Conservation (phyloP, 2,888 invertebrate genomes). For the Archaeoteleia sp. region DNA sequence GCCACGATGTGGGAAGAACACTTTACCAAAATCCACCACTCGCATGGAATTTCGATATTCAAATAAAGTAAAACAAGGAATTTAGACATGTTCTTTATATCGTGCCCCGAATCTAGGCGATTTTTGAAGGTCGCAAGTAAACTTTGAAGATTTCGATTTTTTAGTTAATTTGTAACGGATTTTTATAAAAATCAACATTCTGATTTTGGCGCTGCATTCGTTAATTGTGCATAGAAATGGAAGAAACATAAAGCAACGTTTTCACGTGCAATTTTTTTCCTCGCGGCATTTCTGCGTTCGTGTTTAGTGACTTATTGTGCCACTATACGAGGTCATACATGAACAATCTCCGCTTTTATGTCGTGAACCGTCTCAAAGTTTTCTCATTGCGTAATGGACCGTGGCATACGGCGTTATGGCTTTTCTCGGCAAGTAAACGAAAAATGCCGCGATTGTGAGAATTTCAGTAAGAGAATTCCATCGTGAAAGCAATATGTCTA, state of each 20-base stretch:
- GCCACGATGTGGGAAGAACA: conserved; percentile 32
- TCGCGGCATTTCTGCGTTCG: conserved; percentile 25
- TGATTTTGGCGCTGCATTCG: too few species aligned
- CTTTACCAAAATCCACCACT: conserved; percentile 41
- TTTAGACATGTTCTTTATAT: too few species aligned
- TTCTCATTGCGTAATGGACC: conserved; percentile 53
- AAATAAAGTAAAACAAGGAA: conserved; percentile 42
- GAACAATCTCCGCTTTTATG: conserved; percentile 49
- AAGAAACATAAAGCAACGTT: conserved; percentile 29
- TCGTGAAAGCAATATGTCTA: conserved; percentile 45
- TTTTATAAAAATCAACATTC: too few species aligned
- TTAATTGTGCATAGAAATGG: conserved; percentile 12
- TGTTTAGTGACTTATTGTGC: conserved; percentile 50
- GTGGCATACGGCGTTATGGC: conserved; percentile 47
- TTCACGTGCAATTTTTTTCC: conserved; percentile 26
- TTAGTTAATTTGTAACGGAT: too few species aligned
- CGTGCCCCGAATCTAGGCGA: too few species aligned
- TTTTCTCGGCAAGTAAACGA: conserved; percentile 48
- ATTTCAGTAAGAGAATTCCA: conserved; percentile 46
- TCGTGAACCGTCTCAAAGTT: conserved; percentile 44
- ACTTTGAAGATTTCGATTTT: too few species aligned
- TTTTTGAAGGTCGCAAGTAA: too few species aligned
- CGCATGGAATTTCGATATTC: conserved; percentile 43
- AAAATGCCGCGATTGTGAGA: conserved; percentile 47
- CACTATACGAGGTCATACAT: conserved; percentile 41